These are phyloP conservation scores for Metalampra italica DNA, from an alignment of 2,888 invertebrate species.

Conservation along the genomic window DNA sequence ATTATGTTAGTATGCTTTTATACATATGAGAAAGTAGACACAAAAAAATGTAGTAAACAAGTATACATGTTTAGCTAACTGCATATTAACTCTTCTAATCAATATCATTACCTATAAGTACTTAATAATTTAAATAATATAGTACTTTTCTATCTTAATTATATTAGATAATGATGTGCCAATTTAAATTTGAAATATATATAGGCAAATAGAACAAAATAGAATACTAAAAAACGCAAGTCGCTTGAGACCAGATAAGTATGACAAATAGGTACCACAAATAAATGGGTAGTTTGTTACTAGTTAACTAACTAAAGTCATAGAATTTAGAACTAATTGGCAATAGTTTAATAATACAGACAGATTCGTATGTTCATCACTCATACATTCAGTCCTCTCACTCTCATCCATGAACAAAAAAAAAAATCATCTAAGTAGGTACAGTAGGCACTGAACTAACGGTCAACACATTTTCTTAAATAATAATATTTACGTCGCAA, in stretches of 20 bases:
- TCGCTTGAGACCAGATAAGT: background rate
- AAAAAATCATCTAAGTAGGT: slow-evolving; percentile 5
- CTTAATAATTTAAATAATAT: background rate
- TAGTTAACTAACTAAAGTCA: background rate
- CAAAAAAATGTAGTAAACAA: slow-evolving; percentile 56
- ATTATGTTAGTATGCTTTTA: slow-evolving; percentile 72
- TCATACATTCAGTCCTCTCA: slow-evolving; percentile 6
- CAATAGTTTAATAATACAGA: background rate
- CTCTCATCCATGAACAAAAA: slow-evolving; percentile 2
- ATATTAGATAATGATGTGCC: background rate
- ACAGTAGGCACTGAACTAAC: background rate
- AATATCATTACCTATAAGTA: background rate
- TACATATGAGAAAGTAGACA: slow-evolving; percentile 64
- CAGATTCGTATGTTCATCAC: background rate
- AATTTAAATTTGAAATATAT: background rate
- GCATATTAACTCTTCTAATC: slow-evolving; percentile 34
- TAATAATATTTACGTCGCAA: background rate
- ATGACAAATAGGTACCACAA: background rate
- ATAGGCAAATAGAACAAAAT: background rate
- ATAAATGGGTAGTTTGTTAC: background rate
- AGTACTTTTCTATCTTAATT: background rate
- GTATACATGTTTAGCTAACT: slow-evolving; percentile 48
- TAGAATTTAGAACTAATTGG: background rate
- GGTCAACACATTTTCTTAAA: background rate
- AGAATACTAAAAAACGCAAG: background rate